Base-by-base conservation (phyloP, 2,797 vertebrate genomes). In the Enteromius mattozi region DNA sequence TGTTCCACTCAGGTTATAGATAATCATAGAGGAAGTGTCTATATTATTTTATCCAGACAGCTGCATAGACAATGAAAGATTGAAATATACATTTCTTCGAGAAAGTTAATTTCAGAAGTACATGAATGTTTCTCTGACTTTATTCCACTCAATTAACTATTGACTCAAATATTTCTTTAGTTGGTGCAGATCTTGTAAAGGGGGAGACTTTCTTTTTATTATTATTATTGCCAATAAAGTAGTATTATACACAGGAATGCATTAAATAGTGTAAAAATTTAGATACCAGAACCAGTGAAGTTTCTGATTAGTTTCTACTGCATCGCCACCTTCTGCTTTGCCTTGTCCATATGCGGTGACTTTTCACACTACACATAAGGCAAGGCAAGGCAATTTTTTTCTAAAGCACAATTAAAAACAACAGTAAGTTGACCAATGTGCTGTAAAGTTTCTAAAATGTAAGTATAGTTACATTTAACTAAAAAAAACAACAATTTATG, bases 1-100 rank as follows among this genome's bases (percentile, higher is more conserved):
- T 56, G 69, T 27, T 78, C 65, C 56, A 70, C 66, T 78, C 14
- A 75, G 37, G 56, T 51, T 70, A 72, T 45, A 45, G 19, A 51
- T 59, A 30, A 78, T 80, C 42, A 21, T 65, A 51, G 17, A 35
- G 7, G 8, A 68, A 35, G 21, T 14, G n/a, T 13, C 59, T 77
- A 3, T 21, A 10, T 82, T 65, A 83, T 54, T 30, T 13, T 10
- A 75, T 75, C 14, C 1, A 35, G 5, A n/a, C 19, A 6, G 16
- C 16, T 9, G 2, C 19, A 75, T 75, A 74, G 4, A 70, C 68
- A n/a, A 21, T 68, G 33, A 17, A 71, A 75, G 19, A 54, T 14
- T 75, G 17, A 54, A 72, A 5, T 4, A 49, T 30, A 12, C 3
- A 30, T 72, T 72, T 75, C 17, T 54, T 21, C 33, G 16, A 35